Percentiles rank a stretch among this genome's conserved stretches.
These are phyloP conservation scores for Megaustenia siamemsis DNA, from an alignment of 2,888 invertebrate genomes.

Conservation along the genomic window DNA sequence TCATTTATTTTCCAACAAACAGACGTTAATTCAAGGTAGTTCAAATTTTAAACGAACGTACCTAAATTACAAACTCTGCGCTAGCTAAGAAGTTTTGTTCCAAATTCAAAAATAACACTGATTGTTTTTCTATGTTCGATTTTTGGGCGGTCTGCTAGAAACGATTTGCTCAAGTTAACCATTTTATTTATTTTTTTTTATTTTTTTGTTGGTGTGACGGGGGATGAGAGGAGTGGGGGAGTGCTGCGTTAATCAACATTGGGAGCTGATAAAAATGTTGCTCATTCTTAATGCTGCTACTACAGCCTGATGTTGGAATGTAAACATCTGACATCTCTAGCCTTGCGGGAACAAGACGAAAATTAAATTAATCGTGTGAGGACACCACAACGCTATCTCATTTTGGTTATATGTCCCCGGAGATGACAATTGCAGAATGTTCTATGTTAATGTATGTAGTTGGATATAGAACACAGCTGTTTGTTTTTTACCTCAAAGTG, in stretches of 20 bases:
- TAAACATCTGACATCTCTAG: not conserved
- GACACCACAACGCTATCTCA: not conserved
- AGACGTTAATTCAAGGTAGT: not conserved
- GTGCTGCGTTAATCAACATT: not conserved
- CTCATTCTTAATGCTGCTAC: no score
- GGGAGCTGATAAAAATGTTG: no score
- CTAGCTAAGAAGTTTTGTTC: not conserved
- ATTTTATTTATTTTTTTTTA: no score
- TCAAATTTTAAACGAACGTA: not conserved
- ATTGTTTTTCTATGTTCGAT: not conserved
- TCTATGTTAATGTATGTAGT: no score
- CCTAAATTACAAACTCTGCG: not conserved
- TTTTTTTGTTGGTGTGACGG: no score
- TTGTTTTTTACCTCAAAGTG: no score
- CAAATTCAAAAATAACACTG: slow-evolving; percentile 2
- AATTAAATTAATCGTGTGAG: not conserved
- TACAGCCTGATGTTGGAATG: not conserved
- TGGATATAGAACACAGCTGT: no score
- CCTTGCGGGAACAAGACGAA: not conserved
- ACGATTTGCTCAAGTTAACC: not conserved
- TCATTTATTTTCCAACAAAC: not conserved
- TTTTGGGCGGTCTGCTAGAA: not conserved
- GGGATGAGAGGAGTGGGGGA: no score
- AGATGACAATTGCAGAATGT: no score
- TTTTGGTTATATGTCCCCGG: no score